These are phyloP conservation scores for Serripes groenlandicus DNA, from an alignment of 2,888 invertebrate species.

Conservation along the genomic window DNA sequence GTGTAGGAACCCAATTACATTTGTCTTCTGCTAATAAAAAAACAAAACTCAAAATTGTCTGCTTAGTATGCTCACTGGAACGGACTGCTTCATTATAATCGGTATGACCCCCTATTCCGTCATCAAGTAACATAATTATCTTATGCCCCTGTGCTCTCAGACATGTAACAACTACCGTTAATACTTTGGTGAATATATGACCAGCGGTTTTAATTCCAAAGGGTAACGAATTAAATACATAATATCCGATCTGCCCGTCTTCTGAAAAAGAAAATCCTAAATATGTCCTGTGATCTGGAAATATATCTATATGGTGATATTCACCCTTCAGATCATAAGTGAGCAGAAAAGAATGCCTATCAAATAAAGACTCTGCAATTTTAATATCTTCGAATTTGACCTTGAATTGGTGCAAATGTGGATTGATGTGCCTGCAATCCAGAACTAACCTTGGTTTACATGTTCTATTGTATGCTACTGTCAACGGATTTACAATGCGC, in stretches of 20 bases:
- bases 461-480: conserved; percentile 50
- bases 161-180: not conserved
- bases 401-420: conserved; percentile 23
- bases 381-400: not conserved
- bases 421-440: conserved; percentile 56
- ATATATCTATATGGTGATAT: conserved; percentile 2
- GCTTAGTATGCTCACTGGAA: not conserved
- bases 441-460: conserved; percentile 49
- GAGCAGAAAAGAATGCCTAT: not conserved
- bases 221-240: not conserved
- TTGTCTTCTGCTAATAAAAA: conserved; percentile 13
- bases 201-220: not conserved
- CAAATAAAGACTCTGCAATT: not conserved
- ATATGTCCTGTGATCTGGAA: not conserved
- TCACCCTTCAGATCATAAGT: not conserved
- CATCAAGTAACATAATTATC: not conserved
- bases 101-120: not conserved
- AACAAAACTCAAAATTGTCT: not conserved
- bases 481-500: conserved; percentile 55
- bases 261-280: conserved; percentile 4
- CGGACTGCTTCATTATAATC: not conserved
- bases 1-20: not conserved
- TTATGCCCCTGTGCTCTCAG: not conserved
- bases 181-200: conserved; percentile 3
- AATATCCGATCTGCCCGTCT: not conserved